phyloP scores from a whole-genome alignment of 92 coral and sea anemone genomes.

The Pocillopora meandrina region DNA sequence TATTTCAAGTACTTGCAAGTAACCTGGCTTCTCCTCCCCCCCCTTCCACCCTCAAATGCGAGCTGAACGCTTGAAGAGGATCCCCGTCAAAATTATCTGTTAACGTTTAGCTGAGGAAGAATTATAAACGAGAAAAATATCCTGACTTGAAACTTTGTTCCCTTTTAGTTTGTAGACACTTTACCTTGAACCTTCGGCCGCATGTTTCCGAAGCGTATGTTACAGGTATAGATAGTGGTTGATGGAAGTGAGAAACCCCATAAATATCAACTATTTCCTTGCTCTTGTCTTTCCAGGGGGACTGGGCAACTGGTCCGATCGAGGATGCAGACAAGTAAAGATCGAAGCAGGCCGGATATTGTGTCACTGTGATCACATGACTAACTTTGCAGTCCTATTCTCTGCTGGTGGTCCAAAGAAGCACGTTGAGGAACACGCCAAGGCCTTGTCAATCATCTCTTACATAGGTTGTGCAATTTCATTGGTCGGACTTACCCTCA shows the following conservation, averaged over 20 bases:
- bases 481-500: slow-evolving; percentile 67
- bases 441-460: slow-evolving; percentile 71
- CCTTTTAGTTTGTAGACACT: too few species aligned
- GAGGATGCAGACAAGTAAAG: slow-evolving; percentile 42
- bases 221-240: too few species aligned
- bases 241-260: too few species aligned
- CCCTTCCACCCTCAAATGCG: too few species aligned
- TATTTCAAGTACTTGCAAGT: too few species aligned
- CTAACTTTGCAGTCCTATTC: slow-evolving; percentile 79
- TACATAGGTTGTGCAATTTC: slow-evolving; percentile 92
- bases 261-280: background rate
- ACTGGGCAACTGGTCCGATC: slow-evolving; percentile 53
- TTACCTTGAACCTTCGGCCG: too few species aligned
- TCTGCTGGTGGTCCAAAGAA: slow-evolving; percentile 53
- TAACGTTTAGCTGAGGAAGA: background rate
- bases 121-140: too few species aligned
- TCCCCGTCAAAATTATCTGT: background rate
- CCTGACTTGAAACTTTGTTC: too few species aligned
- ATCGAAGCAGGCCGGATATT: slow-evolving; percentile 34
- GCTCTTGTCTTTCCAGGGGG: slow-evolving; percentile 35
- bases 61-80: background rate
- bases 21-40: too few species aligned
- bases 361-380: slow-evolving; percentile 80
- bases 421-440: slow-evolving; percentile 36
- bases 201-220: too few species aligned